Percentiles rank a stretch among this genome's conserved stretches.
Conservation (phyloP, 2,797 vertebrate genomes). For the Gadopsis marmoratus region DNA sequence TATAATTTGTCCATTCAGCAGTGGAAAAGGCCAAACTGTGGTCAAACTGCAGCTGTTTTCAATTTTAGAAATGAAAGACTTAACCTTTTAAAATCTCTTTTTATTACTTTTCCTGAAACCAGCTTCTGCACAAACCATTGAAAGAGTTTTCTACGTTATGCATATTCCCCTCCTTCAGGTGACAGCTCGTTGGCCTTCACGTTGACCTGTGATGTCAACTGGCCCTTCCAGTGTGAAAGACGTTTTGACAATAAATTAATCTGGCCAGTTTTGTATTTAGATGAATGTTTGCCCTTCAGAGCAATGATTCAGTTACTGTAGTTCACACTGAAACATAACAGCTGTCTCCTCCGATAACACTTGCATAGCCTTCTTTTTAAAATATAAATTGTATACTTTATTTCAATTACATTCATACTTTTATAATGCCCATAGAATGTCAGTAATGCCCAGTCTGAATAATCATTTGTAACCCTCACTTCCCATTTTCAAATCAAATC, state of each 20-base stretch:
- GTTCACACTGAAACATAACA: conserved; percentile 2
- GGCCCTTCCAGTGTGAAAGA: not conserved
- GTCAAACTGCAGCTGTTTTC: conserved; percentile 33
- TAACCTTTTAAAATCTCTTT: conserved; percentile 55
- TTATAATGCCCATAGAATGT: not conserved
- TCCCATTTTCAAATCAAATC: conserved; percentile 17
- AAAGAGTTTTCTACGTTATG: conserved; percentile 11
- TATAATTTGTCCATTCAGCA: conserved; percentile 40
- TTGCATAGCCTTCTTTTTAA: not conserved
- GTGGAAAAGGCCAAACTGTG: conserved; percentile 36
- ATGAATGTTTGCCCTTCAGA: conserved; percentile 21
- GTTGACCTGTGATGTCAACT: conserved; percentile 6
- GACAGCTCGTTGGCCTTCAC: conserved; percentile 29
- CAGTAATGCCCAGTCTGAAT: conserved; percentile 11
- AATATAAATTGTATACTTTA: not conserved
- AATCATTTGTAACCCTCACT: not conserved
- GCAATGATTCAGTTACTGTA: conserved; percentile 7
- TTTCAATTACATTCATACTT: not conserved
- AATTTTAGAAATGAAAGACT: conserved; percentile 20
- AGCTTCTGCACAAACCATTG: not conserved
- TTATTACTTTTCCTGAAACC: conserved; percentile 19
- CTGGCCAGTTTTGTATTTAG: conserved; percentile 10
- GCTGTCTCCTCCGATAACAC: not conserved
- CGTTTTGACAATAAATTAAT: conserved; percentile 28
- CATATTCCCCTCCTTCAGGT: conserved; percentile 21